Base-by-base conservation (phyloP, 1,140 invertebrate genomes). In the Halesus radiatus region DNA sequence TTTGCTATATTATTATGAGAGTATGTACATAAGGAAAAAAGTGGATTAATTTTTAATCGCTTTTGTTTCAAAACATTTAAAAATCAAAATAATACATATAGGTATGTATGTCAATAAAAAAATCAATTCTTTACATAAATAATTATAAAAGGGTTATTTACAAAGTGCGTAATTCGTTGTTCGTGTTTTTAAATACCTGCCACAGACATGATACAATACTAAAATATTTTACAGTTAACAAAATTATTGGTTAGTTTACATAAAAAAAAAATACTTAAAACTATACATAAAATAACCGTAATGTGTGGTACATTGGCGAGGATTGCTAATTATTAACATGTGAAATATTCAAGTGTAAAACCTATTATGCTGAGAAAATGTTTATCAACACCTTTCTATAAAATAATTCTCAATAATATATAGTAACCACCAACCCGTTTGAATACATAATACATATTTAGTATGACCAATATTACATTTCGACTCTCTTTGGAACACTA, bases 241-340 rank as follows among this genome's bases (percentile, higher is more conserved):
- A 68, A 66, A 77, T 83, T 78, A 80, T 80, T 79, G 82, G 82
- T 83, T 83, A 83, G 82, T 83, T 79, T 62, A 79, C 77, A 78
- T 79, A 78, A 76, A 75, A 77, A 73, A 32, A 13, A 45, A 8
- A 32, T 32, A 76, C 26, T 75, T 78, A 77, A 75, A 76, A 50
- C 37, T 72, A 54, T 15, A 74, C 56, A 23, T 78, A 75, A 76
- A 76, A 45, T 82, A 82, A 37, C 64, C 22, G 56, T 74, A 74
- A 77, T n/a, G 45, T 73, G 37, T 64, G 82, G 82, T 83, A 80
- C 82, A 76, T 79, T 80, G 82, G 82, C 82, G 79, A 83, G 82
- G 77, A 72, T 83, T 80, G 79, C 77, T 75, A 76, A 81, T 26
- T 58, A 73, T 16, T 52, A 66, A 73, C 58, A 37, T 80, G 29